These are phyloP conservation scores for Aplidium turbinatum DNA, from an alignment of 23 tunicate species.

Conservation along the genomic window DNA sequence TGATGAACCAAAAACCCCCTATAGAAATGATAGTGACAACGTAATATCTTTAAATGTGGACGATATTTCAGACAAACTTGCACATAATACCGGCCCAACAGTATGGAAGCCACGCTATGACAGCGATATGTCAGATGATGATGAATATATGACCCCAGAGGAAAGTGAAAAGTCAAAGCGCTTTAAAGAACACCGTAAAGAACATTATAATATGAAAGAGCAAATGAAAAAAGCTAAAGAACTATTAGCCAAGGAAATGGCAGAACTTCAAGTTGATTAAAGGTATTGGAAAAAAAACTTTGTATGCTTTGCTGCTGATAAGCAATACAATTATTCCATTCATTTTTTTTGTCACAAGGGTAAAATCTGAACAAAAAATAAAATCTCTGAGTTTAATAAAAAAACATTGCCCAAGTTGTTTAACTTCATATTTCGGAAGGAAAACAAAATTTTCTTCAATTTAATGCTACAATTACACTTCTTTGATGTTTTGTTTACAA, in stretches of 20 bases:
- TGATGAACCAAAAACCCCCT: slow-evolving; percentile 96
- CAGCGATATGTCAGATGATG: slow-evolving; percentile 22
- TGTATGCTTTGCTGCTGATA: too few species aligned
- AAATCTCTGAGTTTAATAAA: too few species aligned
- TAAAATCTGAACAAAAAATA: too few species aligned
- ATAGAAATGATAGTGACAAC: slow-evolving; percentile 54
- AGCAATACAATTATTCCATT: too few species aligned
- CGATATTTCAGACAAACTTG: slow-evolving; percentile 39
- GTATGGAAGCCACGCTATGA: slow-evolving; percentile 3
- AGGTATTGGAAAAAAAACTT: too few species aligned
- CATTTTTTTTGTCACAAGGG: too few species aligned
- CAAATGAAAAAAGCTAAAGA: slow-evolving; percentile 70
- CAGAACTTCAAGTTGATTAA: too few species aligned
- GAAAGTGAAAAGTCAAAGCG: slow-evolving; percentile 45
- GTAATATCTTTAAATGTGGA: slow-evolving; percentile 43
- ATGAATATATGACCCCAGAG: slow-evolving; percentile 29
- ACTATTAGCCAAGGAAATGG: slow-evolving; percentile 71
- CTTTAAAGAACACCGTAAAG: slow-evolving; percentile 56
- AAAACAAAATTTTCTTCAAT: too few species aligned
- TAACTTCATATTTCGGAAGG: too few species aligned
- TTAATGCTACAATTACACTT: too few species aligned
- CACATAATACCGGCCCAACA: slow-evolving; percentile 2
- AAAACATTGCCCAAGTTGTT: too few species aligned
- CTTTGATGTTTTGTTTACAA: too few species aligned
- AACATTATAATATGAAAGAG: slow-evolving; percentile 89